Percentiles rank a stretch among this genome's conserved stretches.
Evolutionary conservation across 2,888 invertebrate genomes (phyloP).

Genomic region (Incurvaria masculella): DNA sequence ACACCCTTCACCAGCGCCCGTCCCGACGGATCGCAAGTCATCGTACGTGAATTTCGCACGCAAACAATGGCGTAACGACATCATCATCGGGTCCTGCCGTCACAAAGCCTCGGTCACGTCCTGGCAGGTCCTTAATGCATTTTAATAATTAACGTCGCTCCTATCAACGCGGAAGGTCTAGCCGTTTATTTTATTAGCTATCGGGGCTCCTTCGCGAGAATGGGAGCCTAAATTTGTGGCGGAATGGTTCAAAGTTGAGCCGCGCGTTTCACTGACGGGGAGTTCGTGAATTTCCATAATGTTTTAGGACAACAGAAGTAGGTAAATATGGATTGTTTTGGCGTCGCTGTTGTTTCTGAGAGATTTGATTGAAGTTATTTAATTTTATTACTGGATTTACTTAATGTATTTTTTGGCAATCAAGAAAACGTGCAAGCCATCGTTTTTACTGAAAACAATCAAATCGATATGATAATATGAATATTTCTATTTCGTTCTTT

Average conservation of each 20-base stretch:
- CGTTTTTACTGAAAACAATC: no score
- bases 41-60: slow-evolving; percentile 31
- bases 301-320: background rate
- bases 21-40: slow-evolving; percentile 43
- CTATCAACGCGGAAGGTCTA: background rate
- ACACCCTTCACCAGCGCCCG: background rate
- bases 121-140: slow-evolving; percentile 43
- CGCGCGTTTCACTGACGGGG: background rate
- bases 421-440: no score
- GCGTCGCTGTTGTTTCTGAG: no score
- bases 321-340: background rate
- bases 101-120: slow-evolving; percentile 36
- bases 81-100: slow-evolving; percentile 31
- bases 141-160: slow-evolving; percentile 41
- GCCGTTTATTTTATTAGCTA: background rate
- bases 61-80: slow-evolving; percentile 29
- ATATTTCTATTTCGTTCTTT: no score
- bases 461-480: no score
- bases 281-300: background rate
- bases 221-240: no score
- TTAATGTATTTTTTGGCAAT: no score
- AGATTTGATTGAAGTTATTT: no score
- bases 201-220: background rate
- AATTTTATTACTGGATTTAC: no score
- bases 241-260: no score